phyloP scores from a whole-genome alignment of 23 tunicate genomes.

The Clavelina lepadiformis region DNA sequence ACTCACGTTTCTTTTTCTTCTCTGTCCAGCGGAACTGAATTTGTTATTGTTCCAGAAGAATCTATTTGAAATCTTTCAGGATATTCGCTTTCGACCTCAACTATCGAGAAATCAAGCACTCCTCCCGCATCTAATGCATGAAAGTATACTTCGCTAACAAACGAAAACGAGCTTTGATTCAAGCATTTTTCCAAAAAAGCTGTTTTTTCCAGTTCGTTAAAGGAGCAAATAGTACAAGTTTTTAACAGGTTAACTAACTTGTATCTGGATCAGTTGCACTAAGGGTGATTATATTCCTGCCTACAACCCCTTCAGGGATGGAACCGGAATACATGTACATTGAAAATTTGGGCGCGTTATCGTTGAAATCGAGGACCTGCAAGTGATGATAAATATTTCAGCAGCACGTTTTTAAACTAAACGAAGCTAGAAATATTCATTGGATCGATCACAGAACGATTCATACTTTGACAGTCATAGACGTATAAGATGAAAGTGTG shows the following conservation, averaged over 20 bases:
- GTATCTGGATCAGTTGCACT: constrained; percentile 39
- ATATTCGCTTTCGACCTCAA: constrained; percentile 16
- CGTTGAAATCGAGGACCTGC: constrained; percentile 54
- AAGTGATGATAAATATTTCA: no score
- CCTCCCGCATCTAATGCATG: constrained; percentile 18
- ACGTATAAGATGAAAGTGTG: constrained; percentile 6
- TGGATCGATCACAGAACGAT: no score
- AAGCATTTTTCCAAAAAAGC: no score
- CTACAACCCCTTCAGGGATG: constrained; percentile 39
- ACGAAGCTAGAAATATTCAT: no score
- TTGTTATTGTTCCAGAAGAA: constrained; percentile 32
- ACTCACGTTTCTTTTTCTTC: constrained; percentile 69
- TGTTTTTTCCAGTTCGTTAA: no score
- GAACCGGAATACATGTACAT: constrained; percentile 22
- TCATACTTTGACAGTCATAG: no score
- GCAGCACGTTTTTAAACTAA: no score
- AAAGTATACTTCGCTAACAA: not conserved
- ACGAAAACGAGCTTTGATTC: no score
- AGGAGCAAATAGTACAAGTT: no score
- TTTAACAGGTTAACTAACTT: constrained; percentile 7
- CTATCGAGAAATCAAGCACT: constrained; percentile 6
- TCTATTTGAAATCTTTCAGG: constrained; percentile 41
- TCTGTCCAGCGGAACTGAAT: constrained; percentile 30
- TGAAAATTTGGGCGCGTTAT: constrained; percentile 51
- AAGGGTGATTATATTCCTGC: constrained; percentile 12